A percentile compares a stretch with the other conserved stretches of the same genome.
These are phyloP conservation scores for Apis dorsata DNA, from an alignment of 1,140 invertebrate genomes.

Conservation along the genomic window DNA sequence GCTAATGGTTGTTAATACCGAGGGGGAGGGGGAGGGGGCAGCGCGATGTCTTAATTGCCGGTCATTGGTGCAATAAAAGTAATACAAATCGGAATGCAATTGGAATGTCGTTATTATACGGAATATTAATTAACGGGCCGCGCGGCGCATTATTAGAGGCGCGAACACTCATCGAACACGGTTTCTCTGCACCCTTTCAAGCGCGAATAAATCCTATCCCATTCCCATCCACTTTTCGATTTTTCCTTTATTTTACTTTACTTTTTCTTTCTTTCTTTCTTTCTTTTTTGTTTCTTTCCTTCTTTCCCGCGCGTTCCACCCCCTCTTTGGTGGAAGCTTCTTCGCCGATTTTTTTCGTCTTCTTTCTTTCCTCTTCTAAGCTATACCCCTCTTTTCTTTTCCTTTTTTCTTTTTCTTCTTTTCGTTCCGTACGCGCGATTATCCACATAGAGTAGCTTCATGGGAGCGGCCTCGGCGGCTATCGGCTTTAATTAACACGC, in stretches of 20 bases:
- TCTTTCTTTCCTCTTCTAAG: neutral
- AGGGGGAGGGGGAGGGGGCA: neutral
- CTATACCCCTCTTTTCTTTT: neutral
- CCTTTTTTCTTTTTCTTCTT: neutral
- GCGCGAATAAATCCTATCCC: slow-evolving; percentile 13
- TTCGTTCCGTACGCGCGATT: slow-evolving; percentile 19
- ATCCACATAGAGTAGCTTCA: slow-evolving; percentile 2
- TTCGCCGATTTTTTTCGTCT: neutral
- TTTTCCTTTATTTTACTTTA: neutral
- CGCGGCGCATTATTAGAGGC: slow-evolving; percentile 21
- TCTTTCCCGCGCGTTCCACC: neutral
- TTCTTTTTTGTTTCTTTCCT: no score
- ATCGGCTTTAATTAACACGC: slow-evolving; percentile 64
- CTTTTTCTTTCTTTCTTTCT: neutral
- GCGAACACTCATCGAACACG: neutral
- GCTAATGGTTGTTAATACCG: slow-evolving; percentile 45
- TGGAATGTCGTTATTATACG: slow-evolving; percentile 41
- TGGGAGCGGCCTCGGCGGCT: slow-evolving; percentile 1
- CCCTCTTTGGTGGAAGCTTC: neutral
- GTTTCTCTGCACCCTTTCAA: neutral
- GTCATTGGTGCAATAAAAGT: slow-evolving; percentile 40
- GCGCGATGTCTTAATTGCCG: slow-evolving; percentile 42
- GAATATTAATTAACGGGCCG: slow-evolving; percentile 35
- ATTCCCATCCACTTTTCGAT: neutral
- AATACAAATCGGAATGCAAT: slow-evolving; percentile 37